These are phyloP conservation scores for Lithophane ornitopus DNA, from an alignment of 2,888 invertebrate genomes.

Conservation along the genomic window DNA sequence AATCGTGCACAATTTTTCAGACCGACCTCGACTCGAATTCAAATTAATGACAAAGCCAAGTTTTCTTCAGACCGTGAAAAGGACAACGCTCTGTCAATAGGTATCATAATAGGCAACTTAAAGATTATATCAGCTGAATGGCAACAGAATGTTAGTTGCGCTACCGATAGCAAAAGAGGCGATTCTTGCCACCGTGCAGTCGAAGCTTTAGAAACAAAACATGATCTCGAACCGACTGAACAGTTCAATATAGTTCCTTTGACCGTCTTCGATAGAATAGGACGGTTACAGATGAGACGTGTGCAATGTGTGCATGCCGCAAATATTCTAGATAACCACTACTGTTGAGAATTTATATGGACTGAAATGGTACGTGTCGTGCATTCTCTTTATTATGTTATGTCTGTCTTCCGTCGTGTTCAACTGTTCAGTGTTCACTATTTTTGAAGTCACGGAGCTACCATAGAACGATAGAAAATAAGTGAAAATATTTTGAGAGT, in stretches of 20 bases:
- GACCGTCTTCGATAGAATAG: constrained; percentile 33
- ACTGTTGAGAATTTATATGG: constrained; percentile 45
- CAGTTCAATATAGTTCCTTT: constrained; percentile 45
- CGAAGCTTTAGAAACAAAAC: constrained; percentile 49
- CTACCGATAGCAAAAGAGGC: constrained; percentile 19
- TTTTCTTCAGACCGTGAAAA: neutral
- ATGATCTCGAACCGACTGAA: constrained; percentile 34
- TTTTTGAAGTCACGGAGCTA: neutral
- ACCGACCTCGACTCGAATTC: neutral
- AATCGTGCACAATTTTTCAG: neutral
- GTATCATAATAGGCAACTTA: constrained; percentile 14
- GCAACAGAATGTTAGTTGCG: neutral
- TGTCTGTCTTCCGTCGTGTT: constrained; percentile 9
- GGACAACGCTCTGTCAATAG: constrained; percentile 3
- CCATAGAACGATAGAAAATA: neutral
- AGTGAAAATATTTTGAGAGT: neutral
- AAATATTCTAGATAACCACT: constrained; percentile 44
- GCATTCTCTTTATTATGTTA: constrained; percentile 53
- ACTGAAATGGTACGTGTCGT: constrained; percentile 47
- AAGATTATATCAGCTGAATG: constrained; percentile 21
- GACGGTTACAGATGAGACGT: constrained; percentile 34
- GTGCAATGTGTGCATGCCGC: constrained; percentile 32
- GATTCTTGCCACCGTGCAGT: constrained; percentile 13
- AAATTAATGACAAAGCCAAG: neutral
- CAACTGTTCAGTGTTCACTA: constrained; percentile 1